Conservation (phyloP, 2,113 vertebrate genomes). For the Antechinus stuartii region DNA sequence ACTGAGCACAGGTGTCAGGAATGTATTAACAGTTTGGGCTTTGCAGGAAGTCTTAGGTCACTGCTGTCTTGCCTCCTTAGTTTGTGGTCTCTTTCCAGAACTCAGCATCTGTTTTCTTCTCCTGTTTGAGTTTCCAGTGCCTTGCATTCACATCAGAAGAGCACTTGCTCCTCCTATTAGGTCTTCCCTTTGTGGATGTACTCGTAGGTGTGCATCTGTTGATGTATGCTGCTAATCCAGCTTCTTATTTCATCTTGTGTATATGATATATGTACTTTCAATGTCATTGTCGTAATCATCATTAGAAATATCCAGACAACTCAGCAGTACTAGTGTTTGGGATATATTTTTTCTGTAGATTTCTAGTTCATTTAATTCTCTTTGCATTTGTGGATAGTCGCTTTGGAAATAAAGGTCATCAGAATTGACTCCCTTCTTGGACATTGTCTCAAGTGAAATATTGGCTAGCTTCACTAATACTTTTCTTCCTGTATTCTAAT, state of each 20-base stretch:
- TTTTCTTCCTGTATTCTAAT: neutral
- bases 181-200: neutral
- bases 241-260: neutral
- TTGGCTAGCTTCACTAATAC: neutral
- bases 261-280: neutral
- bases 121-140: neutral
- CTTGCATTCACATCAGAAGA: neutral
- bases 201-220: neutral
- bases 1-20: neutral
- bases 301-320: neutral
- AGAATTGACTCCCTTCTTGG: neutral
- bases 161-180: neutral
- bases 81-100: neutral
- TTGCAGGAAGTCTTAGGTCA: neutral
- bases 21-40: neutral
- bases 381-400: neutral
- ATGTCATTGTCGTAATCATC: neutral
- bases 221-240: neutral
- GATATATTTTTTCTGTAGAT: neutral
- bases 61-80: neutral
- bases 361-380: neutral
- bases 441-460: neutral
- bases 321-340: neutral
- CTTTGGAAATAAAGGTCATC: neutral
- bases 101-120: neutral